Evolutionary conservation across 2,888 invertebrate species (phyloP), one percentile per base, ranked within the genome.

Genomic region (Parelbella ahira): DNA sequence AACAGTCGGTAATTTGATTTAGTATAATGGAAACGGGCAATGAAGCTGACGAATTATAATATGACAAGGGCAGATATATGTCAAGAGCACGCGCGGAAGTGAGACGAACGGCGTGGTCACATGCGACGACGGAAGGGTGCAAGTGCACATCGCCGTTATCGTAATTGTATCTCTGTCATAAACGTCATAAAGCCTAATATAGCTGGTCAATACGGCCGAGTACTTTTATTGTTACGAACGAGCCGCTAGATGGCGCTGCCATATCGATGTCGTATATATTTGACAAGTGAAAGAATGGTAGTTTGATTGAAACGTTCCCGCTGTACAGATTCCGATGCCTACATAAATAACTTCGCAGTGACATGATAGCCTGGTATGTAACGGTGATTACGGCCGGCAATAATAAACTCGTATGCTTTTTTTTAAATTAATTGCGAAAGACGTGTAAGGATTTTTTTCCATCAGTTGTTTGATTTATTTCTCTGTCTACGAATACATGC

Each of bases 1-100:
- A 59, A 62, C 59, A 53, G 50, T 49, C 67, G 56, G 75, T 79
- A 79, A 80, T 82, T 42, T 84, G 81, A 82, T 82, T 77, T 75
- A 80, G 78, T 83, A 78, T 79, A 83, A 84, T 87, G 82, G 81
- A 86, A 83, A 84, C 84, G 65, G 72, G 77, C 76, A 81, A 76
- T 78, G 75, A 67, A 67, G 70, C 67, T 74, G 81, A 80, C 78
- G 77, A 75, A 70, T 74, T 67, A 71, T 74, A 73, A 75, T 71
- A 68, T 66, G 77, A 79, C 62, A 54, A 80, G 71, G 83, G 80
- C 60, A 66, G 70, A 66, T 62, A 57, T 58, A 60, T 52, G 56
- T 63, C 67, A 65, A 62, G 51, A 57, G 57, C 51, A 60, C 60
- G 65, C 45, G 77, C 52, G 60, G 56, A 68, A 80, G 65, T 56